Conservation (phyloP, 2,888 invertebrate genomes). For the Hylaea fasciaria region DNA sequence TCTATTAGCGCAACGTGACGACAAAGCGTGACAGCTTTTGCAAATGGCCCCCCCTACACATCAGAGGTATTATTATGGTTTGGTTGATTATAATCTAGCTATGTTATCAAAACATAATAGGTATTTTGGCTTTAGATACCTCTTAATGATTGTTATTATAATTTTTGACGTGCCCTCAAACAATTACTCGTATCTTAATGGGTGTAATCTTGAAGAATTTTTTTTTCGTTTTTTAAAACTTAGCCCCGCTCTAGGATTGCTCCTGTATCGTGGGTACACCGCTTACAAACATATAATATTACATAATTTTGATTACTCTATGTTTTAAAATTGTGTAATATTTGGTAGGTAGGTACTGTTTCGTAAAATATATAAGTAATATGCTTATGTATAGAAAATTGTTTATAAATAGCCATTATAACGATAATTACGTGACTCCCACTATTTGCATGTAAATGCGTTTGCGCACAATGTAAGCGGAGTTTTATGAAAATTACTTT, state of each 20-base stretch:
- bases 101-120: no score
- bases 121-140: no score
- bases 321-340: no score
- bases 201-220: no score
- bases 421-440: slow-evolving; percentile 71
- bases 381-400: slow-evolving; percentile 58
- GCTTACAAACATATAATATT: no score
- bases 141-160: no score
- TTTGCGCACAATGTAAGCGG: slow-evolving; percentile 33
- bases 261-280: no score
- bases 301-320: no score
- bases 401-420: slow-evolving; percentile 71
- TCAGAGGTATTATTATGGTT: background rate
- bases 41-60: slow-evolving; percentile 10
- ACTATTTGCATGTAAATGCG: slow-evolving; percentile 65
- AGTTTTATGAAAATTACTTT: slow-evolving; percentile 39
- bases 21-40: slow-evolving; percentile 14
- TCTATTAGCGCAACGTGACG: slow-evolving; percentile 29
- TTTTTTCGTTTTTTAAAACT: no score
- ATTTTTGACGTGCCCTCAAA: no score
- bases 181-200: no score
- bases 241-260: no score
- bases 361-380: background rate
- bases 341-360: slow-evolving; percentile 6
- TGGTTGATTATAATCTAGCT: background rate